These are phyloP conservation scores for Biston stratarius DNA, from an alignment of 2,888 invertebrate species.

Conservation along the genomic window DNA sequence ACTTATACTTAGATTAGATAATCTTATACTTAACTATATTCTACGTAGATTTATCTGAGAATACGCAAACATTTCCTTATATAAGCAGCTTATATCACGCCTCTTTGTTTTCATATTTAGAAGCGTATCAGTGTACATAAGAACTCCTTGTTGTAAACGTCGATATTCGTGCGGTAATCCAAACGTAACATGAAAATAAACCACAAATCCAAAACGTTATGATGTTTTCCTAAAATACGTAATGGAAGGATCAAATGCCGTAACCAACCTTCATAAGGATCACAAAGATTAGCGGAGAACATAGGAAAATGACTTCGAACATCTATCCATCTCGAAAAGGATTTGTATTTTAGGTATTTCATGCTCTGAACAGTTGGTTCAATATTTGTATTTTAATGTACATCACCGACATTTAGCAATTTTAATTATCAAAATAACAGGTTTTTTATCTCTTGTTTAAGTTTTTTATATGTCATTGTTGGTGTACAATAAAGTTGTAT, in stretches of 20 bases:
- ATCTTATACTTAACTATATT: too few relatives aligned
- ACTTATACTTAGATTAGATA: too few relatives aligned
- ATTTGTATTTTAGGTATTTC: too few relatives aligned
- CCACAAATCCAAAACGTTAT: slow-evolving; percentile 8
- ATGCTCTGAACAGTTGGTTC: not conserved
- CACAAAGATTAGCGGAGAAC: slow-evolving; percentile 1
- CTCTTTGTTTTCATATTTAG: slow-evolving; percentile 48
- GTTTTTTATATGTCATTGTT: too few relatives aligned
- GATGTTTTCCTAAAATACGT: slow-evolving; percentile 20
- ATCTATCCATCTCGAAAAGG: too few relatives aligned
- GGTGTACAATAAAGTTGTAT: too few relatives aligned
- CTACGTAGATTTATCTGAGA: not conserved
- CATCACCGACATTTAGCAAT: too few relatives aligned
- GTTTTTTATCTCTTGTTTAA: not conserved
- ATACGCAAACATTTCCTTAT: slow-evolving; percentile 8
- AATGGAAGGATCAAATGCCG: slow-evolving; percentile 21
- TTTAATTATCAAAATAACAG: not conserved
- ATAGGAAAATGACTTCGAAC: slow-evolving; percentile 3
- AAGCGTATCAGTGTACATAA: slow-evolving; percentile 38
- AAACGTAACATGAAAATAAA: slow-evolving; percentile 21
- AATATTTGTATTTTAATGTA: not conserved
- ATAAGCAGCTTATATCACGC: not conserved
- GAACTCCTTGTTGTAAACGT: too few relatives aligned
- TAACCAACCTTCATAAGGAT: slow-evolving; percentile 2
- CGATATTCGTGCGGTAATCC: slow-evolving; percentile 11